These are phyloP conservation scores for Bergia puertoricense DNA, from an alignment of 92 coral and sea anemone genomes.

Conservation along the genomic window DNA sequence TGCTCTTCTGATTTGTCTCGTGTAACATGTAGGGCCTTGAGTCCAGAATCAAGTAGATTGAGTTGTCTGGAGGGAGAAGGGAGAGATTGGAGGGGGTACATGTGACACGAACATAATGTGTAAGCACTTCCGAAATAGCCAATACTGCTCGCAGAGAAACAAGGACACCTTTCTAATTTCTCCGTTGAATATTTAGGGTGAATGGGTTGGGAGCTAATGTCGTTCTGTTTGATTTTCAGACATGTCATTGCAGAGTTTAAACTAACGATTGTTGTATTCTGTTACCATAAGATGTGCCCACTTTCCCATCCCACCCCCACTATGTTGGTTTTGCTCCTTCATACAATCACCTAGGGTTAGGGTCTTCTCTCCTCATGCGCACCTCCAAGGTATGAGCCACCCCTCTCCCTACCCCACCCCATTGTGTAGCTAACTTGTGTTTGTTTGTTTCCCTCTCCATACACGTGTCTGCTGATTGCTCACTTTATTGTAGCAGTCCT, in stretches of 20 bases:
- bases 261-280: background rate
- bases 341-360: too few relatives aligned
- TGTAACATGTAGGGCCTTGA: too few relatives aligned
- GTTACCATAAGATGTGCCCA: background rate
- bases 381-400: too few relatives aligned
- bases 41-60: too few relatives aligned
- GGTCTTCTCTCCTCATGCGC: too few relatives aligned
- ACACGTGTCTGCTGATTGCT: slow-evolving; percentile 81
- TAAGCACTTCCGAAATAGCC: too few relatives aligned
- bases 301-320: background rate
- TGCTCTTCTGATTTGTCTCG: too few relatives aligned
- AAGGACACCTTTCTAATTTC: background rate
- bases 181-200: background rate
- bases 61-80: too few relatives aligned
- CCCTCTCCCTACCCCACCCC: background rate
- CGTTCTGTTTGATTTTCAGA: slow-evolving; percentile 35
- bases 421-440: slow-evolving; percentile 34
- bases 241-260: slow-evolving; percentile 12
- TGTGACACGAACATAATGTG: too few relatives aligned
- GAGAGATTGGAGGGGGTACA: too few relatives aligned
- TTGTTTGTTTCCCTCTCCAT: slow-evolving; percentile 66
- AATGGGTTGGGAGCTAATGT: slow-evolving; percentile 19
- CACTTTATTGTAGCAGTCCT: slow-evolving; percentile 85
- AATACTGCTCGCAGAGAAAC: too few relatives aligned
- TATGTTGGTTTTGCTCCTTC: too few relatives aligned